phyloP scores from a whole-genome alignment of 1,140 invertebrate species.

The Halictus rubicundus region DNA sequence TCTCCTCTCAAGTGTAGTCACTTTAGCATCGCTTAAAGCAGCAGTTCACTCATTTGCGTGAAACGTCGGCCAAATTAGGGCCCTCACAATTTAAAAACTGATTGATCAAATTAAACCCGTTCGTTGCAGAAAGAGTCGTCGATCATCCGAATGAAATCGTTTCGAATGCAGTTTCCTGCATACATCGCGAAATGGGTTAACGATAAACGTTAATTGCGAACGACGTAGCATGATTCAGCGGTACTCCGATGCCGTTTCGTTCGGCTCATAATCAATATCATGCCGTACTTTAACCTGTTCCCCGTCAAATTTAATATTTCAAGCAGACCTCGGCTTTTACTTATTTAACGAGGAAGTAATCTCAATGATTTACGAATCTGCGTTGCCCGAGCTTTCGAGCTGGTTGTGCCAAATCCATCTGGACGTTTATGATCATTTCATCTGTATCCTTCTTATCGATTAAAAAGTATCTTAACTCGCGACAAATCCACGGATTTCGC shows the following conservation, averaged over 20 bases:
- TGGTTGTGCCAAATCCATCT: not conserved
- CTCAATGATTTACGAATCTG: constrained; percentile 8
- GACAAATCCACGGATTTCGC: not conserved
- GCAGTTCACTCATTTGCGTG: not conserved
- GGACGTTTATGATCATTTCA: not conserved
- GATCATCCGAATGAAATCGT: not conserved
- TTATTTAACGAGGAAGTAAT: constrained; percentile 3
- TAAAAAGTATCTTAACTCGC: not conserved
- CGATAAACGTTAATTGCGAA: constrained; percentile 35
- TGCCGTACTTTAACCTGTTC: not conserved
- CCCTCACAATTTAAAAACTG: not conserved
- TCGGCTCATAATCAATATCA: constrained; percentile 2
- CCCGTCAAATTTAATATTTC: constrained; percentile 13
- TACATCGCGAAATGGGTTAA: constrained; percentile 1
- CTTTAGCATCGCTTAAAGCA: not conserved
- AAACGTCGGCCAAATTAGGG: not conserved
- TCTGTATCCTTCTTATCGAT: not conserved
- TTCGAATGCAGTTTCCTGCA: not conserved
- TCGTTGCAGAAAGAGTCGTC: constrained; percentile 5
- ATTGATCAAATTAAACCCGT: constrained; percentile 9
- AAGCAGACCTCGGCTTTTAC: not conserved
- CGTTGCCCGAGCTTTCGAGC: not conserved
- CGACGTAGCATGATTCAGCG: constrained; percentile 11
- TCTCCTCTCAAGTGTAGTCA: not conserved
- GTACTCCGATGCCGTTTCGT: constrained; percentile 11